Evolutionary conservation across 2,888 invertebrate species (phyloP).

Genomic region (Tridacna gigas): DNA sequence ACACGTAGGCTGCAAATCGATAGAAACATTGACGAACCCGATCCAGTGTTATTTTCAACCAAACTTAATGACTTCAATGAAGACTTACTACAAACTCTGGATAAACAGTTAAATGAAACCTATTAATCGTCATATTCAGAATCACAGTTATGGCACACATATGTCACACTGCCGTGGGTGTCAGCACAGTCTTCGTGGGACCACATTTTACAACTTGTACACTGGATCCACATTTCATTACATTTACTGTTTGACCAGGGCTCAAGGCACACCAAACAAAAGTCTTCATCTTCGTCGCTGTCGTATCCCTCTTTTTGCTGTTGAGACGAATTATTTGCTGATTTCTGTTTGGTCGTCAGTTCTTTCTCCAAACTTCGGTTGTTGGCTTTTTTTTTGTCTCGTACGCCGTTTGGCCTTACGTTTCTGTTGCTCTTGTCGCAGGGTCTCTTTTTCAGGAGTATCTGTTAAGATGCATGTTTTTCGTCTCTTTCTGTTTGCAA

Average conservation of each 20-base stretch:
- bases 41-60: no score
- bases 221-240: slow-evolving; percentile 28
- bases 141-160: slow-evolving; percentile 31
- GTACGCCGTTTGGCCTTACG: slow-evolving; percentile 9
- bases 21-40: no score
- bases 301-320: slow-evolving; percentile 15
- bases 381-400: not conserved
- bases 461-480: slow-evolving; percentile 42
- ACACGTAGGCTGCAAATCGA: no score
- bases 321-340: not conserved
- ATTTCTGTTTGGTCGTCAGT: not conserved
- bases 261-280: slow-evolving; percentile 14
- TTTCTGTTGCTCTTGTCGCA: slow-evolving; percentile 32
- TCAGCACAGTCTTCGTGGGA: slow-evolving; percentile 26
- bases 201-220: slow-evolving; percentile 27
- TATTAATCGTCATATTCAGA: no score
- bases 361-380: not conserved
- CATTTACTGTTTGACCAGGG: slow-evolving; percentile 16
- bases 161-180: slow-evolving; percentile 23
- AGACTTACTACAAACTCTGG: no score
- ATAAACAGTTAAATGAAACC: no score
- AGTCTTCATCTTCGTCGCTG: slow-evolving; percentile 17
- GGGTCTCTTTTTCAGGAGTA: slow-evolving; percentile 44
- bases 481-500: slow-evolving; percentile 33
- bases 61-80: no score